Conservation (phyloP, 2,797 vertebrate species). For the Rousettus madagascariensis region DNA sequence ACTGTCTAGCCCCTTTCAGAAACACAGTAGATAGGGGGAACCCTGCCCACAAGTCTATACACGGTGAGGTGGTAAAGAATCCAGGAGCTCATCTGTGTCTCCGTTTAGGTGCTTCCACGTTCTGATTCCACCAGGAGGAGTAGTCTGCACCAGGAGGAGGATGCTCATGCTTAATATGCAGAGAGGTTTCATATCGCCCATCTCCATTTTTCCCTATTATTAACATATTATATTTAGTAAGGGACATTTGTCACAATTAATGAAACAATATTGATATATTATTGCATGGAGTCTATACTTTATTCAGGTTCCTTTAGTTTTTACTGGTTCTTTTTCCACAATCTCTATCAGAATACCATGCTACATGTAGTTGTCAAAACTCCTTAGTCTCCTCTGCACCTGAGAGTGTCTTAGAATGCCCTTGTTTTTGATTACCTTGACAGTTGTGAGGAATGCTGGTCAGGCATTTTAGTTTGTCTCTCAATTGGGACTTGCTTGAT, state of each 20-base stretch:
- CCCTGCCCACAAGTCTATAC: neutral
- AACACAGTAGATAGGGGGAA: neutral
- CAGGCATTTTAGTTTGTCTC: neutral
- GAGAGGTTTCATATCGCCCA: neutral
- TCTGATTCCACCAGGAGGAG: neutral
- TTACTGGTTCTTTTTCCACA: neutral
- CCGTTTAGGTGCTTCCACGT: neutral
- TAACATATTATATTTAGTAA: neutral
- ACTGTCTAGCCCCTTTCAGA: neutral
- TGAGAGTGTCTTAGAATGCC: neutral
- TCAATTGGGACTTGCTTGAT: neutral
- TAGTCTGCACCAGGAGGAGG: neutral
- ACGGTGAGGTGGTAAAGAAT: neutral
- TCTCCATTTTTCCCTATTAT: neutral
- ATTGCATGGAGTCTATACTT: neutral
- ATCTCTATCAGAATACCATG: neutral
- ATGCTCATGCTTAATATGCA: neutral
- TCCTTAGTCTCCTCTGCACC: neutral
- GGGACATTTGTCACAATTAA: neutral
- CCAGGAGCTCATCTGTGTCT: neutral
- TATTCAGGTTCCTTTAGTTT: neutral
- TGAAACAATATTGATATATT: neutral
- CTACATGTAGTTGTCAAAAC: neutral
- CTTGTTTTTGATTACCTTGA: neutral
- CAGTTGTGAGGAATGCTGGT: neutral